These are phyloP conservation scores for Drosophila pseudotakahashii DNA, from an alignment of 2,888 invertebrate genomes.

Conservation along the genomic window DNA sequence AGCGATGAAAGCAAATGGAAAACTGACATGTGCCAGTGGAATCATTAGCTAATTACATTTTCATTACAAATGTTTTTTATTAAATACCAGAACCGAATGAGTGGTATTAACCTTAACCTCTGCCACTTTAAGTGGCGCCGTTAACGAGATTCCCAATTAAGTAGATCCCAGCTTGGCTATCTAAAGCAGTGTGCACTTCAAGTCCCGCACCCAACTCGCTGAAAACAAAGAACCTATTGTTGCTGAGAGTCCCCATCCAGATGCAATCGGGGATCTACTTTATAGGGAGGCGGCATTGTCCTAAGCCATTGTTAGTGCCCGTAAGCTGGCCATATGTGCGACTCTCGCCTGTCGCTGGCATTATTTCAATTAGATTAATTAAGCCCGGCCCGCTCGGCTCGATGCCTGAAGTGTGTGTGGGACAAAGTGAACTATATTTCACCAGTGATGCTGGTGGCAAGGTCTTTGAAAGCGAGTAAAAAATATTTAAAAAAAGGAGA, in stretches of 20 bases:
- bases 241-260: slow-evolving; percentile 1
- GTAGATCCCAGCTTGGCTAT: slow-evolving; percentile 16
- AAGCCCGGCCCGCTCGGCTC: slow-evolving; percentile 34
- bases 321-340: slow-evolving; percentile 33
- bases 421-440: background rate
- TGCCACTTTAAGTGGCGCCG: slow-evolving; percentile 11
- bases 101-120: slow-evolving; percentile 12
- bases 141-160: slow-evolving; percentile 32
- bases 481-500: background rate
- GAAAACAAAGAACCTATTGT: slow-evolving; percentile 42
- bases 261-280: slow-evolving; percentile 28
- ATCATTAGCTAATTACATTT: background rate
- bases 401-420: slow-evolving; percentile 1
- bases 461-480: background rate
- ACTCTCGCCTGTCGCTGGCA: slow-evolving; percentile 36
- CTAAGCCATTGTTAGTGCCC: slow-evolving; percentile 29
- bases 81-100: background rate
- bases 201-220: slow-evolving; percentile 4
- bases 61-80: background rate
- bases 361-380: slow-evolving; percentile 59
- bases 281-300: slow-evolving; percentile 30
- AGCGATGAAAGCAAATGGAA: background rate
- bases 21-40: background rate
- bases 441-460: slow-evolving; percentile 3
- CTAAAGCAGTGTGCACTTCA: slow-evolving; percentile 14